A percentile compares a stretch with the other conserved stretches of the same genome.
Evolutionary conservation across 1,140 invertebrate genomes (phyloP).

Genomic region (Melipona quadrifasciata): DNA sequence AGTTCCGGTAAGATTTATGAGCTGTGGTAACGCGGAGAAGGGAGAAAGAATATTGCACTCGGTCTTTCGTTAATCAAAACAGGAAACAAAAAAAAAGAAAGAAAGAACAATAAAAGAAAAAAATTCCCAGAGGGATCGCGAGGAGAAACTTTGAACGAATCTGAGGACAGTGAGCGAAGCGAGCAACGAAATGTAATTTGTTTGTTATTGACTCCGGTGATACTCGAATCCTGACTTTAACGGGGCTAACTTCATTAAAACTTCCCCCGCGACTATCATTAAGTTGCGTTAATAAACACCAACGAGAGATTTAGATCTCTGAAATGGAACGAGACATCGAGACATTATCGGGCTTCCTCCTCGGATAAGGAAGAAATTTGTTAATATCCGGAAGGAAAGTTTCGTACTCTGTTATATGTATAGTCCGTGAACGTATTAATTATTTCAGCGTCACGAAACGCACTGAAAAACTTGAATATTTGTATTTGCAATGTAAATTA

Average conservation of each 20-base stretch:
- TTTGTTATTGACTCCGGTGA: conserved; percentile 17
- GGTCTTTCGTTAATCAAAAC: conserved; percentile 10
- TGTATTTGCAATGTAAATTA: no score
- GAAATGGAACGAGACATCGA: not conserved
- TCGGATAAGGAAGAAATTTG: not conserved
- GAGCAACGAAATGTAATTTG: conserved; percentile 32
- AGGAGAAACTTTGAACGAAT: conserved; percentile 7
- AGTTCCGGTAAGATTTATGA: conserved; percentile 10
- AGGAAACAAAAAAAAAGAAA: not conserved
- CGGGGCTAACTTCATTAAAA: conserved; percentile 34
- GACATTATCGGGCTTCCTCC: not conserved
- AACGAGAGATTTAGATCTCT: not conserved
- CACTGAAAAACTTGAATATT: no score
- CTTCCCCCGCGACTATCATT: conserved; percentile 2
- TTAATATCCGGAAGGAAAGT: not conserved
- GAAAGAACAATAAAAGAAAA: no score
- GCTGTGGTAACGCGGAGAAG: not conserved
- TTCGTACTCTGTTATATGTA: not conserved
- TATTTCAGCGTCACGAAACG: not conserved
- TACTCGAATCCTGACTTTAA: not conserved
- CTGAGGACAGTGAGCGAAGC: not conserved
- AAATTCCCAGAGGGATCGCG: not conserved
- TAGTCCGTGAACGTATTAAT: not conserved
- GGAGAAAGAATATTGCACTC: not conserved
- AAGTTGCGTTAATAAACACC: conserved; percentile 19